Conservation (phyloP, 2,113 vertebrate species). For the Gulo gulo region DNA sequence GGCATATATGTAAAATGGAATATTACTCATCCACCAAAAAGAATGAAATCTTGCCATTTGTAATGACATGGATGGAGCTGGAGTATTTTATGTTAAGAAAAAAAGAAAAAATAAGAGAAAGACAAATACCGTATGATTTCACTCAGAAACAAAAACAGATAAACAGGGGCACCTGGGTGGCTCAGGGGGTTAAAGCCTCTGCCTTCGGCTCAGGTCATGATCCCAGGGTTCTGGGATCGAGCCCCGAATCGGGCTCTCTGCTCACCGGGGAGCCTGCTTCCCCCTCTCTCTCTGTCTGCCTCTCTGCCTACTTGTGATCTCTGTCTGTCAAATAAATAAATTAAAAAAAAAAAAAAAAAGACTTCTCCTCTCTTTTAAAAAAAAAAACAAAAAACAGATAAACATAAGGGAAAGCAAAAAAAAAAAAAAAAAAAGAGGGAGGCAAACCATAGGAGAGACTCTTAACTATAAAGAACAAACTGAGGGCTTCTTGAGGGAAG, state of each 20-base stretch:
- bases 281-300: too few relatives aligned
- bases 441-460: not conserved
- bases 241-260: too few relatives aligned
- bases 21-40: not conserved
- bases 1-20: not conserved
- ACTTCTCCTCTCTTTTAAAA: too few relatives aligned
- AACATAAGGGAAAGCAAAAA: too few relatives aligned
- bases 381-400: too few relatives aligned
- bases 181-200: too few relatives aligned
- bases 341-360: too few relatives aligned
- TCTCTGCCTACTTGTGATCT: too few relatives aligned
- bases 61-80: not conserved
- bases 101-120: not conserved
- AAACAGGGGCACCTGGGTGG: not conserved
- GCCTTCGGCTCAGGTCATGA: too few relatives aligned
- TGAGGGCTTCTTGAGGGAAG: not conserved
- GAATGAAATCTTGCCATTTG: not conserved
- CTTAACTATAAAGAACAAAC: not conserved
- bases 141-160: not conserved
- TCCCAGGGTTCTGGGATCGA: too few relatives aligned
- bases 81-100: not conserved
- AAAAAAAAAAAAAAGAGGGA: not conserved
- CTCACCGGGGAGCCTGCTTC: too few relatives aligned
- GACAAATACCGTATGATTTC: not conserved
- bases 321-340: too few relatives aligned